Conservation (phyloP, 2,888 invertebrate genomes). For the Metellina segmentata region DNA sequence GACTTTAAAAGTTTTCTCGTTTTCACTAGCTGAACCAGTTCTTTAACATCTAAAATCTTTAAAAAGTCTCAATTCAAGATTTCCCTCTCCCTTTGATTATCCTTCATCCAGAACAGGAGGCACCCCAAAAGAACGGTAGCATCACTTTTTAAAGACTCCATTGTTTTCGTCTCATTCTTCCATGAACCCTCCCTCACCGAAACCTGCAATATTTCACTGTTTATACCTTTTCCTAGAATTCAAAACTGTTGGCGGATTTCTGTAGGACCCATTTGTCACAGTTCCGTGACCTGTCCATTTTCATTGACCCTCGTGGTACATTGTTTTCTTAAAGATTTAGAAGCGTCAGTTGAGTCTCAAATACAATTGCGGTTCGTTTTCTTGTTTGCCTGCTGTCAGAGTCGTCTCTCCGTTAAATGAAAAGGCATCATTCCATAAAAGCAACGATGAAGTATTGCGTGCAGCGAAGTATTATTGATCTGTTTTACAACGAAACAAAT, state of each 20-base stretch:
- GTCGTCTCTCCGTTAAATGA: background rate
- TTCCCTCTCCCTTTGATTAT: too few species aligned
- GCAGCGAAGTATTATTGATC: background rate
- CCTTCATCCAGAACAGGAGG: too few species aligned
- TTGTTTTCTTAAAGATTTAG: background rate
- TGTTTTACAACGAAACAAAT: background rate
- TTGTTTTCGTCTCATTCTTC: background rate
- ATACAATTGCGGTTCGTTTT: too few species aligned
- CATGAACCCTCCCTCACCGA: background rate
- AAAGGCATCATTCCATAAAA: background rate
- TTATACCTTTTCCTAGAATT: background rate
- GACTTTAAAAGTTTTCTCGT: too few species aligned
- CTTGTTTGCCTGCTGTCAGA: too few species aligned
- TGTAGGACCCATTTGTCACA: background rate
- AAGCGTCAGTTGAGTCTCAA: background rate
- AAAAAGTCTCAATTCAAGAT: too few species aligned
- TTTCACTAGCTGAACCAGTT: too few species aligned
- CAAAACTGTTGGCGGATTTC: background rate
- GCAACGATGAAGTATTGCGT: background rate
- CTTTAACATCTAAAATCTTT: too few species aligned
- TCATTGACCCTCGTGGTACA: background rate
- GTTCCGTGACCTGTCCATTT: background rate
- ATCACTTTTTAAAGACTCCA: too few species aligned
- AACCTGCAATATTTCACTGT: background rate
- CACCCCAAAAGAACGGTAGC: too few species aligned